Evolutionary conservation across 2,888 invertebrate species (phyloP), one percentile per base, ranked within the genome.

Genomic region (Platerodrilus igneus): DNA sequence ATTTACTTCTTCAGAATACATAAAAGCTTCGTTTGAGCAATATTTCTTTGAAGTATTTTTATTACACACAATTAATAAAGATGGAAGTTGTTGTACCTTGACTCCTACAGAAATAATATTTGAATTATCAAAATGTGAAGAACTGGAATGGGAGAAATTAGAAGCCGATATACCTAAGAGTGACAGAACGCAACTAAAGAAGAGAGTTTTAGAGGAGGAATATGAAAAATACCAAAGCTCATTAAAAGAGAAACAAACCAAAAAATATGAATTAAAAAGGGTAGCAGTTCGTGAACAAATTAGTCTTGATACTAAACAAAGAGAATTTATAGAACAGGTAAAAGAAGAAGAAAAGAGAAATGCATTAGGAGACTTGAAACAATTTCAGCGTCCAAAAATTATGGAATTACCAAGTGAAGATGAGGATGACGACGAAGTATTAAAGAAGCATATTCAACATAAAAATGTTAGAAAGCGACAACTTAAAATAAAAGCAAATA

Each of bases 21-120:
- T 87, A 6, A 87, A 88, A 69, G 80, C 79, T 1, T 77, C 81
- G 54, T 86, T 75, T 58, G 76, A 76, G 15, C 83, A 85, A 3
- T 86, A 79, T 59, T 71, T 87, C 38, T 83, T 87, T 58, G 90
- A 90, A 71, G 69, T 79, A 22, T 80, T 86, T 59, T 68, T 86
- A n/a, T 66, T 72, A 47, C 67, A 75, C 35, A 65, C 75, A 5
- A 76, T 89, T 2, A 68, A 81, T 53, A 77, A 76, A 35, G 68
- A 71, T 10, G 70, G 71, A 50, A 84, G 86, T 57, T 75, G 72
- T 50, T 85, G 84, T 53, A 75, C 76, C 2, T 64, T 86, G 17
- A 73, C 77, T 23, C 73, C 79, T 28, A 74, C 75, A 16, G 68
- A 76, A 32, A 77, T 84, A 11, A 61, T 79, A 9, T 76, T 87